A percentile compares a stretch with the other conserved stretches of the same genome.
These are phyloP conservation scores for Zaprionus taronus DNA, from an alignment of 1,140 invertebrate genomes.

Conservation along the genomic window DNA sequence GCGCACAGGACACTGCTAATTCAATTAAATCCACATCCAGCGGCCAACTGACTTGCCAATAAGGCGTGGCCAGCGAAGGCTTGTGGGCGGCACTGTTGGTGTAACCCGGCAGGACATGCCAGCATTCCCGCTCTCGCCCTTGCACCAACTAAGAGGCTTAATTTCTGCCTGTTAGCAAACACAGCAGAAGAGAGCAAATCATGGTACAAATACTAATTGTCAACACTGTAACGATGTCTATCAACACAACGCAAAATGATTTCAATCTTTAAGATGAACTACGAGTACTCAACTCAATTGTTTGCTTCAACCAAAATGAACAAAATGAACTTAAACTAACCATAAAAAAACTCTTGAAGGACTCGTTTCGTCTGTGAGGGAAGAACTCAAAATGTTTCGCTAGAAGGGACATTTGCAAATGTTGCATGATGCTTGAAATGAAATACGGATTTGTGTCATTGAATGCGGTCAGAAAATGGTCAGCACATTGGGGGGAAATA, in stretches of 20 bases:
- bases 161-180: constrained; percentile 33
- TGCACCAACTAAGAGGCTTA: constrained; percentile 40
- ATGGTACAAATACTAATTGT: constrained; percentile 48
- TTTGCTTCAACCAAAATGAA: too few species aligned
- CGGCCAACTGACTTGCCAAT: constrained; percentile 29
- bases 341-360: background rate
- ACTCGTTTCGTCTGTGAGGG: background rate
- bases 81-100: background rate
- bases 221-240: constrained; percentile 34
- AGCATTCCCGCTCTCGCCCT: background rate
- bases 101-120: background rate
- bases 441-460: constrained; percentile 19
- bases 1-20: constrained; percentile 71
- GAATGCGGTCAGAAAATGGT: constrained; percentile 13
- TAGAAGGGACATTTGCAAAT: constrained; percentile 19
- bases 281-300: constrained; percentile 13
- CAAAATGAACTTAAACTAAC: background rate
- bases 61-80: background rate
- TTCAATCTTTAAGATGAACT: constrained; percentile 32
- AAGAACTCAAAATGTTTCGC: constrained; percentile 3
- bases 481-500: background rate
- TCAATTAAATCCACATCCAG: constrained; percentile 72
- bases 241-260: constrained; percentile 9
- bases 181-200: constrained; percentile 25
- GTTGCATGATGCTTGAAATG: constrained; percentile 17